Percentiles rank a stretch among this genome's conserved stretches.
These are phyloP conservation scores for Pao palembangensis DNA, from an alignment of 2,113 vertebrate genomes.

Conservation along the genomic window DNA sequence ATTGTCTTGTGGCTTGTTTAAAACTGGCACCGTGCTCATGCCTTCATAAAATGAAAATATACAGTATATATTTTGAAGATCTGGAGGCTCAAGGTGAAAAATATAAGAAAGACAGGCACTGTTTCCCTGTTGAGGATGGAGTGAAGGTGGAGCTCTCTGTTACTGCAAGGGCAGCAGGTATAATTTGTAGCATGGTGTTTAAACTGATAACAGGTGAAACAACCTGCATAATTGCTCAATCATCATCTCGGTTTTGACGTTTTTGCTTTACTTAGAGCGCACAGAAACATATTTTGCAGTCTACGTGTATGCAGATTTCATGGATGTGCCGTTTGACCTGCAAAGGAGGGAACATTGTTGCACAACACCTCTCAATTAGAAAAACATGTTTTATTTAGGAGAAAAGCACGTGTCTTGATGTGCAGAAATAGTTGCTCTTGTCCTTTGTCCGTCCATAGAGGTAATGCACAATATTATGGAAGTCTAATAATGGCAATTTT, in stretches of 20 bases:
- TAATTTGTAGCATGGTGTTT: constrained; percentile 54
- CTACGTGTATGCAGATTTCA: constrained; percentile 24
- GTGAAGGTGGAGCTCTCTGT: constrained; percentile 24
- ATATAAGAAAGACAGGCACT: neutral
- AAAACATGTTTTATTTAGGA: constrained; percentile 31
- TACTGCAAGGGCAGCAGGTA: constrained; percentile 46
- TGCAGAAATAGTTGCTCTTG: constrained; percentile 12
- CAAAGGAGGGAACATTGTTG: constrained; percentile 43
- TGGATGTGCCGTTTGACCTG: constrained; percentile 34
- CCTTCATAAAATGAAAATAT: constrained; percentile 5
- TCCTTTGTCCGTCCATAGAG: constrained; percentile 12
- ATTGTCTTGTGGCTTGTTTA: neutral
- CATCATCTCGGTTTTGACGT: constrained; percentile 20
- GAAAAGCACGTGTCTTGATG: constrained; percentile 7
- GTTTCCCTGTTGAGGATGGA: constrained; percentile 11
- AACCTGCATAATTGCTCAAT: constrained; percentile 39
- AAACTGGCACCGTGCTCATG: constrained; percentile 4
- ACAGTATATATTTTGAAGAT: constrained; percentile 1
- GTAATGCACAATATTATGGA: neutral
- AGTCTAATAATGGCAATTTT: no score
- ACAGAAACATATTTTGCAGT: constrained; percentile 21
- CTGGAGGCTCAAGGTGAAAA: constrained; percentile 12
- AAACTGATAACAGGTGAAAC: constrained; percentile 61
- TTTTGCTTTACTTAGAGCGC: constrained; percentile 17
- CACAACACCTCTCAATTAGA: constrained; percentile 43